Evolutionary conservation across 2,888 invertebrate genomes (phyloP), one percentile per base, ranked within the genome.

Genomic region (Leptinotarsa peninsularis): DNA sequence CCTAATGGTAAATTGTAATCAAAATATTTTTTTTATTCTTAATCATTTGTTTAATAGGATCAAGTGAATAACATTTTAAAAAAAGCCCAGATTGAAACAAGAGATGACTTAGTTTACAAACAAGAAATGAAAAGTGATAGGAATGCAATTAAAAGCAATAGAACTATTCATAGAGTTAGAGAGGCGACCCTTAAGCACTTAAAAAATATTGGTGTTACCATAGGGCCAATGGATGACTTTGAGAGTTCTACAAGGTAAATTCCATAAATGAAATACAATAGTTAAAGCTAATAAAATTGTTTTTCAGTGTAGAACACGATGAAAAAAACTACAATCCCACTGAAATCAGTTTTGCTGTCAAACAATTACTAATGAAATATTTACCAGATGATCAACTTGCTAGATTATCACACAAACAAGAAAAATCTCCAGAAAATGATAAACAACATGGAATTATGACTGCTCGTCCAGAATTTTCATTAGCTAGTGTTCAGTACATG

Each of bases 401-500:
- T 77, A 83, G 89, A 79, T 69, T 86, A 5, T 78, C 81, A 7
- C 73, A 75, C 18, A 82, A 76, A 54, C 73, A 69, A 15, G 60
- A 54, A 49, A 43, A 71, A 71, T 21, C 72, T 4, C 71, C 78
- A n/a, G 74, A 72, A 49, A 66, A 75, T 18, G 74, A 79, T 74
- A 72, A 75, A 10, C 77, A 76, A 27, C 70, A 66, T 69, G 82
- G 78, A 5, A 76, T 82, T 27, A 83, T 85, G 72, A 74, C 83
- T 54, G 83, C 81, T 70, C 81, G 88, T 13, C 90, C 89, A 33
- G 93, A 94, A 81, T 91, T 93, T 90, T 93, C 93, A 4, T 90
- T 93, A 81, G 93, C 93, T n/a, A 93, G 93, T 14, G 90, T 92
- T 84, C 92, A 93, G 52, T 93, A 94, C 85, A 91, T 94, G 90